phyloP scores from a whole-genome alignment of 2,113 vertebrate genomes.

The Microcebus lehilahytsara region DNA sequence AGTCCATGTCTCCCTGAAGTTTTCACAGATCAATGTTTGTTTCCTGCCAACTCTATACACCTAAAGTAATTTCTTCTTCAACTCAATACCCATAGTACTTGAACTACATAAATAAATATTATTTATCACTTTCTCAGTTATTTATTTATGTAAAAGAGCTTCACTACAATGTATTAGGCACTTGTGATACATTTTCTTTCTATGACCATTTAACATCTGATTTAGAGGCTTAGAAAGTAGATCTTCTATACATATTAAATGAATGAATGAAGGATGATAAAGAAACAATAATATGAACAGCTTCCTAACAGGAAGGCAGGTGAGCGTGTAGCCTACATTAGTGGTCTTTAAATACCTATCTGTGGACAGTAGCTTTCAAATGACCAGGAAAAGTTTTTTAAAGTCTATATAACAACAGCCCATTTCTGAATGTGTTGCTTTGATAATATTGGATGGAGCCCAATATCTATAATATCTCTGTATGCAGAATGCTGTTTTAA shows the following conservation, averaged over 20 bases:
- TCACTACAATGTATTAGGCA: background rate
- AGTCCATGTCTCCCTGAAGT: background rate
- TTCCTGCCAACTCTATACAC: background rate
- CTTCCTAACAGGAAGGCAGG: background rate
- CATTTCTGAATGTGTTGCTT: background rate
- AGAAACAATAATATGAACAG: background rate
- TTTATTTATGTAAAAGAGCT: background rate
- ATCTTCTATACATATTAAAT: constrained; percentile 30
- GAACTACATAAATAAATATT: background rate
- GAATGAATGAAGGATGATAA: background rate
- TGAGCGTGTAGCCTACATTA: background rate
- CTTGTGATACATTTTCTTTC: background rate
- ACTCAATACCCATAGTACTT: background rate
- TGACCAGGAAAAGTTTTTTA: background rate
- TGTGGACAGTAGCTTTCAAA: background rate
- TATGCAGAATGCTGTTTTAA: background rate
- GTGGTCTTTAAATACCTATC: background rate
- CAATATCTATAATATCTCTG: background rate
- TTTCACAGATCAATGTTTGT: background rate
- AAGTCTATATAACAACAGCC: background rate
- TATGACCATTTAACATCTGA: background rate
- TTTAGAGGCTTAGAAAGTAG: background rate
- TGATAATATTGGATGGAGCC: background rate
- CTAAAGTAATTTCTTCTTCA: background rate
- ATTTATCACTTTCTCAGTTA: background rate